Evolutionary conservation across 2,113 vertebrate genomes (phyloP).

Genomic region (Melanerpes formicivorus): DNA sequence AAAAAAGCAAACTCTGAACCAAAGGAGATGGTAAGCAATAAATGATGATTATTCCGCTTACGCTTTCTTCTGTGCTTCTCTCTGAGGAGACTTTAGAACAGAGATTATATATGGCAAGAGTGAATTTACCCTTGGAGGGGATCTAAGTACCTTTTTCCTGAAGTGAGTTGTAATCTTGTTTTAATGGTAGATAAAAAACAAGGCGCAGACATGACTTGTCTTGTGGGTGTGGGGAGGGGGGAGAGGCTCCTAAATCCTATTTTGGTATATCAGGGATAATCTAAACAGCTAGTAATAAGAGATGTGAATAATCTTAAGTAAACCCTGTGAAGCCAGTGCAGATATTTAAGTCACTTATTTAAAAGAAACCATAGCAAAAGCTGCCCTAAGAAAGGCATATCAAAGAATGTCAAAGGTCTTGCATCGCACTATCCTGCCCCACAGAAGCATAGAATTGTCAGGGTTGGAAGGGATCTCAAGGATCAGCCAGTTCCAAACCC

Average conservation of each 20-base stretch:
- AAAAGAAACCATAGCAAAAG: not conserved
- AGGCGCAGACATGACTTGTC: not conserved
- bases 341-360: conserved; percentile 37
- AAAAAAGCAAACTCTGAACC: not conserved
- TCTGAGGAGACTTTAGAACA: conserved; percentile 44
- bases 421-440: not conserved
- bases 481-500: too few relatives aligned
- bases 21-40: conserved; percentile 22
- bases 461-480: too few relatives aligned
- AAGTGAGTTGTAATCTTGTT: conserved; percentile 62
- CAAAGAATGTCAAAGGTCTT: not conserved
- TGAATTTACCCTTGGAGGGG: conserved; percentile 57
- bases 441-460: too few relatives aligned
- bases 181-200: conserved; percentile 62
- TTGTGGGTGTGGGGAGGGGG: not conserved
- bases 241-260: conserved; percentile 36
- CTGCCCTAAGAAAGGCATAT: not conserved
- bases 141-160: conserved; percentile 39
- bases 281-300: conserved; percentile 36
- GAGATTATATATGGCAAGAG: conserved; percentile 41
- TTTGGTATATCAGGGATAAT: conserved; percentile 50
- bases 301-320: conserved; percentile 34
- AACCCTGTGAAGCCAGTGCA: conserved; percentile 4
- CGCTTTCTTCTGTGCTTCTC: not conserved
- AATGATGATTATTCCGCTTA: conserved; percentile 38